Conservation (phyloP, 2,797 vertebrate genomes). For the Okamejei kenojei region DNA sequence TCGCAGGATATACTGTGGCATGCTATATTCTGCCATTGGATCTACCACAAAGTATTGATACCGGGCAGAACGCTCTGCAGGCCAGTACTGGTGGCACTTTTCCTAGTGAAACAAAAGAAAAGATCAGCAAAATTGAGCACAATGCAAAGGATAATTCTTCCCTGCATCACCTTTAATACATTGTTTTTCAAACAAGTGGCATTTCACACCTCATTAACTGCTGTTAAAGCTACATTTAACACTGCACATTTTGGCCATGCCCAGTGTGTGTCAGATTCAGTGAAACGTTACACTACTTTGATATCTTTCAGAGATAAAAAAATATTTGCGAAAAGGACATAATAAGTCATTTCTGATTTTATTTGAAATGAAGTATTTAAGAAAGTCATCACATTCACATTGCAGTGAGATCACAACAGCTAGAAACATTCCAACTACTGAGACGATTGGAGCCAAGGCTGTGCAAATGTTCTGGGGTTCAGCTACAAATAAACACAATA, state of each 20-base stretch:
- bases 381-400: background rate
- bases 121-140: background rate
- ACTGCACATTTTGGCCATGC: background rate
- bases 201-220: slow-evolving; percentile 20
- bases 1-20: slow-evolving; percentile 95
- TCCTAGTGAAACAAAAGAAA: slow-evolving; percentile 60
- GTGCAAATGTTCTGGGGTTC: background rate
- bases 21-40: slow-evolving; percentile 98
- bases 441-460: background rate
- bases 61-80: slow-evolving; percentile 85
- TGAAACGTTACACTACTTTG: background rate
- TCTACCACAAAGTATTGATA: slow-evolving; percentile 98
- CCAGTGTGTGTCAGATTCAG: background rate
- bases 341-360: background rate
- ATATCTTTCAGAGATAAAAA: background rate
- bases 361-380: background rate
- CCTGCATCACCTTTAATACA: background rate
- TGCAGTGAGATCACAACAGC: background rate
- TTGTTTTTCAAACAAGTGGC: background rate
- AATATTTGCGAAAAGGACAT: background rate
- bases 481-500: background rate
- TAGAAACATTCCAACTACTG: background rate
- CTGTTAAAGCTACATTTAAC: background rate
- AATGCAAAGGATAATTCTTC: background rate
- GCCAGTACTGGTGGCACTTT: slow-evolving; percentile 98